Conservation (phyloP, 2,113 vertebrate genomes). For the Ursus arctos region DNA sequence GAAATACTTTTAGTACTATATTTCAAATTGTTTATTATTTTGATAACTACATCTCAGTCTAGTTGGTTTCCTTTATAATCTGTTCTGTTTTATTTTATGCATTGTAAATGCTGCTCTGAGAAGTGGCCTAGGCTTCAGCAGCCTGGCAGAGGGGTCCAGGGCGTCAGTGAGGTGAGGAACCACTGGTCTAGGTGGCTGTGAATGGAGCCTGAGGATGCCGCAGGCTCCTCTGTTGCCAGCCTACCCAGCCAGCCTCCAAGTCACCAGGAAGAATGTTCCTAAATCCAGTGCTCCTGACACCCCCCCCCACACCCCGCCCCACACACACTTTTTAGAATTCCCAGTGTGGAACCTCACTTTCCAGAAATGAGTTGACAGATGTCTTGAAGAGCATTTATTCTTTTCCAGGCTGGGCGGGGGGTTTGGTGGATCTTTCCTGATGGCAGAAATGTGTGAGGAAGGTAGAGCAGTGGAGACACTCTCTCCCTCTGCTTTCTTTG, state of each 20-base stretch:
- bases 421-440: neutral
- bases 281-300: neutral
- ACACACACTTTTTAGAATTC: neutral
- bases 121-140: neutral
- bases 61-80: neutral
- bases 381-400: constrained; percentile 26
- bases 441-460: constrained; percentile 10
- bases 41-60: neutral
- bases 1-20: neutral
- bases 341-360: constrained; percentile 17
- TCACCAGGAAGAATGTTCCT: neutral
- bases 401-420: neutral
- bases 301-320: neutral
- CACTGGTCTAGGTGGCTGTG: neutral
- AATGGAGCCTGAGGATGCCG: neutral
- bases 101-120: neutral
- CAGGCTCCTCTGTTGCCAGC: neutral
- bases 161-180: too few relatives aligned
- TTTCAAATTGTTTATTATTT: neutral
- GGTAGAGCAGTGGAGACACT: neutral
- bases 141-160: neutral
- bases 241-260: neutral
- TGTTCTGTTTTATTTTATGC: neutral
- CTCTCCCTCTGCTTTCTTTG: neutral
- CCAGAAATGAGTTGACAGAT: constrained; percentile 28